Evolutionary conservation across 2,888 invertebrate species (phyloP), one percentile per base, ranked within the genome.

Genomic region (Sericinus montela): DNA sequence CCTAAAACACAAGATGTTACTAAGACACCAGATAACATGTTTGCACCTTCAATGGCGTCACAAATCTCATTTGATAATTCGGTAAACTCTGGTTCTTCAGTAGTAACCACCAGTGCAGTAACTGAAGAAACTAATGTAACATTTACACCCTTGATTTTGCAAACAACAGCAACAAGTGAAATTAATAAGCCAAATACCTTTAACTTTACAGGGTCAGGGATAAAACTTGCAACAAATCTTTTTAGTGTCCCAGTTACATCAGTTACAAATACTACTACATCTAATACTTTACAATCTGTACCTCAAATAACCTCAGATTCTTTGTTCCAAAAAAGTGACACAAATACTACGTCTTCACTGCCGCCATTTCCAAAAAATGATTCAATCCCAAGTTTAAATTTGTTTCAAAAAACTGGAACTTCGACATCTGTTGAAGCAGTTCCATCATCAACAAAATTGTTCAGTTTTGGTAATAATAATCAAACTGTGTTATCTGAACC

Each of bases 401-500:
- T 72, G 35, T 72, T 74, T 55, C 58, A 62, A 43, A 65, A 61
- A 47, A 58, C 57, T n/a, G 61, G 60, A 23, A 23, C 59, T 9
- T 39, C 53, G 2, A 39, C 53, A 2, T 48, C 57, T 9, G 53
- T 61, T 39, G 39, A 45, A 9, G 10, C 52, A n/a, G 11, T 51
- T 8, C 40, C 49, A 6, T 30, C 54, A 11, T 48, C 45, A 10
- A 54, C 66, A 1, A 59, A 76, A n/a, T 37, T 79, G 16, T 86
- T 85, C 48, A 72, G 63, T 54, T 81, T 83, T 46, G 76, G 77
- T 1, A 58, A 36, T 11, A 73, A 56, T 45, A 43, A 53, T 8
- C 52, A 59, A 7, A 48, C 56, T 5, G 15, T 58, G 9, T 39
- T 61, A n/a, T 43, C 67, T 11, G 58, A 59, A 32, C 25, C 58